Evolutionary conservation across 2,888 invertebrate genomes (phyloP).

Genomic region (Xanthorhoe designata): DNA sequence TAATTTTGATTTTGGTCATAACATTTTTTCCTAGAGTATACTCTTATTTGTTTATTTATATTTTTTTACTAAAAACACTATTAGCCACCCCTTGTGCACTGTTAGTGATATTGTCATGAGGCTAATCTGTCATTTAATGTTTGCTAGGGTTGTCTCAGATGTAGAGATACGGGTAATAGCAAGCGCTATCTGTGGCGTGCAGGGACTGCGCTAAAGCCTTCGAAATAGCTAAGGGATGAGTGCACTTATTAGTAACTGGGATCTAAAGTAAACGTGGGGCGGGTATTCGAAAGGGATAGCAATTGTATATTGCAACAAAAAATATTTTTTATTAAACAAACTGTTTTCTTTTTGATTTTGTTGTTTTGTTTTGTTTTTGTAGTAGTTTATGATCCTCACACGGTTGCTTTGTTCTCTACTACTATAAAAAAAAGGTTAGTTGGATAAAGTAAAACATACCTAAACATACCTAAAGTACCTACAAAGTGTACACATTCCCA

Average conservation of each 20-base stretch:
- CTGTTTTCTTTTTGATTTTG: too few species aligned
- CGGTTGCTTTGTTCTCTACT: too few species aligned
- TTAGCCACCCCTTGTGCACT: neutral
- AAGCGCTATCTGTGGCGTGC: slow-evolving; percentile 14
- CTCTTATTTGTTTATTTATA: too few species aligned
- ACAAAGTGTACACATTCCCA: too few species aligned
- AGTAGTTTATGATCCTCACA: too few species aligned
- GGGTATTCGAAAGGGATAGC: neutral
- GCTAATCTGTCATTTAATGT: slow-evolving; percentile 22
- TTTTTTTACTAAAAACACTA: too few species aligned
- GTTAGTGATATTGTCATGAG: neutral
- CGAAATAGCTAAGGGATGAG: slow-evolving; percentile 1
- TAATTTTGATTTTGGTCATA: too few species aligned
- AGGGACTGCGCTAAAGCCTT: slow-evolving; percentile 7
- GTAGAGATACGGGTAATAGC: slow-evolving; percentile 9
- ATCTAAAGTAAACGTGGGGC: neutral
- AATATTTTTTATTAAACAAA: neutral
- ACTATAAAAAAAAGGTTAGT: too few species aligned
- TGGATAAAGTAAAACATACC: too few species aligned
- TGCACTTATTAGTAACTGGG: neutral
- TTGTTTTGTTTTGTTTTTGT: too few species aligned
- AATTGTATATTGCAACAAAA: neutral
- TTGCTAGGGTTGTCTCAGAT: slow-evolving; percentile 29
- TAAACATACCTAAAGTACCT: too few species aligned
- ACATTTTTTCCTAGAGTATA: too few species aligned